A percentile compares a stretch with the other conserved stretches of the same genome.
Evolutionary conservation across 2,113 vertebrate species (phyloP).

Genomic region (Crotalus helleri): DNA sequence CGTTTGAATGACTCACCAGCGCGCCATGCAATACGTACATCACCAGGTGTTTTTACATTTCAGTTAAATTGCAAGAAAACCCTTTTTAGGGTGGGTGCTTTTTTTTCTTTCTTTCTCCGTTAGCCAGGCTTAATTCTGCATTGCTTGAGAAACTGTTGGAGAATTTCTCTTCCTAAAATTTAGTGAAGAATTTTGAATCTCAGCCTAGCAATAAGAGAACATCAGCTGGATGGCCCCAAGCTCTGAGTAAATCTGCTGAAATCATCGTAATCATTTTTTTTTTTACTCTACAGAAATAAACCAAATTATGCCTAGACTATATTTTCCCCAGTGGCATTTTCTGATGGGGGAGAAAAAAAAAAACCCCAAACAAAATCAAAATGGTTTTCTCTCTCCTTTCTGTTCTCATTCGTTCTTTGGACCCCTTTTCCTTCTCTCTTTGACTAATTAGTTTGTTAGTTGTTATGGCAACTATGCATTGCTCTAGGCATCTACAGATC

Average conservation of each 20-base stretch:
- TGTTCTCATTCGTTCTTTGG: conserved; percentile 47
- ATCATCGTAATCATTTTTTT: neutral
- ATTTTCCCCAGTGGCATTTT: conserved; percentile 20
- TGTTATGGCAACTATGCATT: conserved; percentile 71
- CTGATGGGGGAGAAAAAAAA: neutral
- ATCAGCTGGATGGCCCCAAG: neutral
- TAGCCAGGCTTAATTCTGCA: neutral
- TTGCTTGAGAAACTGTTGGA: neutral
- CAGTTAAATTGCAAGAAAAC: neutral
- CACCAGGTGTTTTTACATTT: neutral
- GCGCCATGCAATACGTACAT: neutral
- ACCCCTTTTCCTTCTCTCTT: conserved; percentile 59
- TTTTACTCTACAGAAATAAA: neutral
- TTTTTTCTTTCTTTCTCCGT: neutral
- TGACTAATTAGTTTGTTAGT: conserved; percentile 72
- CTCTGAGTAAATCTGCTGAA: neutral
- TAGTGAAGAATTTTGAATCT: neutral
- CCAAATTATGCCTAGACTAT: conserved; percentile 17
- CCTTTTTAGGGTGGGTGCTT: neutral
- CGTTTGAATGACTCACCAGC: neutral
- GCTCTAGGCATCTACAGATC: conserved; percentile 43
- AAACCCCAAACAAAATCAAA: conserved; percentile 42
- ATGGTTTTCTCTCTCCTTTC: neutral
- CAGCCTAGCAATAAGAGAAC: neutral
- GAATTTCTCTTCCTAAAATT: neutral